Evolutionary conservation across 2,797 vertebrate species (phyloP).

Genomic region (Babyrousa celebensis): DNA sequence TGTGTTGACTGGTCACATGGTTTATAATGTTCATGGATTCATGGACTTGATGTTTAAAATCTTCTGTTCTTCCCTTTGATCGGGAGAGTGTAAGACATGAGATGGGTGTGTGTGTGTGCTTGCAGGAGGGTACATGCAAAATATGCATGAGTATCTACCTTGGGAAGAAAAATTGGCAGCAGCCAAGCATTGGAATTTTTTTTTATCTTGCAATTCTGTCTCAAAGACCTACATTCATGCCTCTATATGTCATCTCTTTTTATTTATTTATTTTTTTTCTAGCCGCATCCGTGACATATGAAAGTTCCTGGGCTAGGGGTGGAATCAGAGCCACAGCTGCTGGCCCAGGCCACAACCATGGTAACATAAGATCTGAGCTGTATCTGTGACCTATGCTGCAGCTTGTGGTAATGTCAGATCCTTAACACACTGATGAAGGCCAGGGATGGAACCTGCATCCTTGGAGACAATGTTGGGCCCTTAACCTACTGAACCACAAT

Average conservation of each 20-base stretch:
- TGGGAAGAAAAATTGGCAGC: constrained; percentile 7
- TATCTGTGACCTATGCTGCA: no score
- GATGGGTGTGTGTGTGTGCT: not conserved
- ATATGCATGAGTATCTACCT: not conserved
- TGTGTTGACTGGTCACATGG: not conserved
- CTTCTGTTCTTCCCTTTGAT: not conserved
- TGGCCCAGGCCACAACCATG: no score
- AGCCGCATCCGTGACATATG: no score
- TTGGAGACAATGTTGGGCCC: no score
- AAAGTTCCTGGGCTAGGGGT: no score
- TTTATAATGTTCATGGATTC: not conserved
- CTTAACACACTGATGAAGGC: no score
- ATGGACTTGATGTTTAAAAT: not conserved
- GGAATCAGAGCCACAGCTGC: no score
- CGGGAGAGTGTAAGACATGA: not conserved
- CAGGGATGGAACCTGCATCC: no score
- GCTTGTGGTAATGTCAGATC: no score
- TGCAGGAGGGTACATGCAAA: not conserved
- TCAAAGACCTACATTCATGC: not conserved
- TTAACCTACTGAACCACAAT: no score
- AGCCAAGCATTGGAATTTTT: not conserved
- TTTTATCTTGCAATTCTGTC: not conserved
- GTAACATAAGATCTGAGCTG: no score
- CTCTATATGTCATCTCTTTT: not conserved
- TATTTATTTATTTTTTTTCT: no score